Evolutionary conservation across 1,140 invertebrate genomes (phyloP), one percentile per base, ranked within the genome.

Genomic region (Calliphora vicina): DNA sequence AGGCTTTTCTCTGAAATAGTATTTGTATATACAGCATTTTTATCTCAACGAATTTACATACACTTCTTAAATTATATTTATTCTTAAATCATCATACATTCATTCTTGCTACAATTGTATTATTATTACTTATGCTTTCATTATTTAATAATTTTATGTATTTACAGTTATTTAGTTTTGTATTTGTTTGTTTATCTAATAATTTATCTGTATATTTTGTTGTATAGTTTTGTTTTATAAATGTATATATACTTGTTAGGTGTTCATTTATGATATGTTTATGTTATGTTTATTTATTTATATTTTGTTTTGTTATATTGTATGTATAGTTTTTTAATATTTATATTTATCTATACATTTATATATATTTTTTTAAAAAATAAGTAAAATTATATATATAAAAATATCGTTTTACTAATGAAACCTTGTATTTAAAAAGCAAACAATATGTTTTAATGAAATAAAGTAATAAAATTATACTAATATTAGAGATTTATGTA

Each of bases 21-120:
- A 78, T 78, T 78, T 78, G 74, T 78, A 78, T 78, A 78, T 78
- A 78, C 74, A 78, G 73, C 73, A 73, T 76, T 76, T 76, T 76
- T 15, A 27, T 73, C 23, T 17, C 29, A 29, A 27, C n/a, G 42
- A 35, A 35, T 6, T 1, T 35, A 35, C 35, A 35, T 35, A 8
- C 10, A 35, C 35, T 35, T 35, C 5, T 35, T 35, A 10, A 35
- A 35, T n/a, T n/a, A n/a, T n/a, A n/a, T n/a, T n/a, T n/a, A n/a
- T n/a, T n/a, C n/a, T n/a, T n/a, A n/a, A n/a, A n/a, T n/a, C n/a
- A 35, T 35, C 35, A 10, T 35, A 8, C 35, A 35, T 35, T 35
- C 35, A 57, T 57, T 57, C 17, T 17, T n/a, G 17, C 12, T 15
- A 15, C 1, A 25, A 25, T 72, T 72, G 25, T 5, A 1, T 72